Evolutionary conservation across 2,888 invertebrate genomes (phyloP).

Genomic region (Hermaeophaga mercurialis): DNA sequence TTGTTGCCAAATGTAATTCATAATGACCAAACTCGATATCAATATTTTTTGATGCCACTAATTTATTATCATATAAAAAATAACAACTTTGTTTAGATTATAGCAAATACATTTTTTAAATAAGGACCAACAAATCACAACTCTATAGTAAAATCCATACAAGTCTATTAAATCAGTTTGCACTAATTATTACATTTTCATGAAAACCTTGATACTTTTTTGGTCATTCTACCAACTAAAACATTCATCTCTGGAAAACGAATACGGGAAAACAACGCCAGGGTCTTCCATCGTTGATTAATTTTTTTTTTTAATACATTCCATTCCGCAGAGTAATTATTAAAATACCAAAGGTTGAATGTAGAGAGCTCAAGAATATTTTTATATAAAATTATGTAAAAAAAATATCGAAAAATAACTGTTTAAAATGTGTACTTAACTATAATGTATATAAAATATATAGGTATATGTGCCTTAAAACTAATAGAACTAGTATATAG

Average conservation of each 20-base stretch:
- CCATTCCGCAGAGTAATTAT: slow-evolving; percentile 36
- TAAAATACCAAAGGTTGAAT: slow-evolving; percentile 46
- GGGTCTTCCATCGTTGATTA: slow-evolving; percentile 40
- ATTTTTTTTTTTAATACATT: slow-evolving; percentile 43
- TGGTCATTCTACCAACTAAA: neutral
- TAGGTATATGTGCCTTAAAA: slow-evolving; percentile 47
- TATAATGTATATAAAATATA: slow-evolving; percentile 39
- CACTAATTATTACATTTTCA: too few species aligned
- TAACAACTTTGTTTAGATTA: too few species aligned
- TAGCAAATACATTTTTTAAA: too few species aligned
- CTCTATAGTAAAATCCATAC: too few species aligned
- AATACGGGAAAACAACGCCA: slow-evolving; percentile 4
- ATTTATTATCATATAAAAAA: too few species aligned
- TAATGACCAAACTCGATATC: neutral
- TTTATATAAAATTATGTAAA: slow-evolving; percentile 31
- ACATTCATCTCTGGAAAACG: neutral
- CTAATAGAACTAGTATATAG: slow-evolving; percentile 2
- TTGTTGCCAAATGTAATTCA: slow-evolving; percentile 17
- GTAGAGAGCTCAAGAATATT: slow-evolving; percentile 38
- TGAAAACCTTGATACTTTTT: neutral
- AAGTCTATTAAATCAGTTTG: too few species aligned
- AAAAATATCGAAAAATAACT: slow-evolving; percentile 17
- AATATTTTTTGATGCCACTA: too few species aligned
- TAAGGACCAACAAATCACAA: too few species aligned
- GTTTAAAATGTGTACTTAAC: slow-evolving; percentile 44